These are phyloP conservation scores for Podarcis siculus DNA, from an alignment of 2,797 vertebrate species.

Conservation along the genomic window DNA sequence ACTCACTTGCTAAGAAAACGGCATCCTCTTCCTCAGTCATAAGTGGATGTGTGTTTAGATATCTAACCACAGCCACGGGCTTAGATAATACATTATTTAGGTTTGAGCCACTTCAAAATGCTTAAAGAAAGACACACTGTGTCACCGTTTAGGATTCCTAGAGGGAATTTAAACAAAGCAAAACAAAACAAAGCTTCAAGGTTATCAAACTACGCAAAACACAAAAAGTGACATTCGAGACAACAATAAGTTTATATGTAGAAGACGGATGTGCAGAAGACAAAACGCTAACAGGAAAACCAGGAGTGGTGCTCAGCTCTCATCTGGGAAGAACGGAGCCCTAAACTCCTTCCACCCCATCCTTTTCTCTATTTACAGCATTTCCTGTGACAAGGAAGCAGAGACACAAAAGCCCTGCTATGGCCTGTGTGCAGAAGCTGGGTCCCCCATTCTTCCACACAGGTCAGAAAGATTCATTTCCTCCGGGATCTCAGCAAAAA, in stretches of 20 bases:
- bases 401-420: not conserved
- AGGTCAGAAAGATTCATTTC: constrained; percentile 24
- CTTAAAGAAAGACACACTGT: rapidly evolving
- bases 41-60: not conserved
- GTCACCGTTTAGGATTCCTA: constrained; percentile 14
- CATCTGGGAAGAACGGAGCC: constrained; percentile 46
- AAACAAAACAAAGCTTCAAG: not conserved
- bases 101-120: not conserved
- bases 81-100: not conserved
- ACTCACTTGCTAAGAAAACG: too few species aligned
- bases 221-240: constrained; percentile 19
- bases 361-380: constrained; percentile 55
- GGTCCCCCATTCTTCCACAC: not conserved
- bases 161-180: not conserved
- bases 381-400: constrained; percentile 58
- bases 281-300: constrained; percentile 73
- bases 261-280: constrained; percentile 72
- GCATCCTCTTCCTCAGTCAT: not conserved
- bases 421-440: not conserved
- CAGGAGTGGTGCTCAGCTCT: constrained; percentile 54
- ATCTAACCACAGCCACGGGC: not conserved
- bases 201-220: constrained; percentile 41
- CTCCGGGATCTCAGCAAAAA: not conserved
- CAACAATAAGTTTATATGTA: constrained; percentile 49
- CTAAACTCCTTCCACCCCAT: constrained; percentile 53